A percentile compares a stretch with the other conserved stretches of the same genome.
Conservation (phyloP, 2,797 vertebrate species). For the Neomorphus geoffroyi region DNA sequence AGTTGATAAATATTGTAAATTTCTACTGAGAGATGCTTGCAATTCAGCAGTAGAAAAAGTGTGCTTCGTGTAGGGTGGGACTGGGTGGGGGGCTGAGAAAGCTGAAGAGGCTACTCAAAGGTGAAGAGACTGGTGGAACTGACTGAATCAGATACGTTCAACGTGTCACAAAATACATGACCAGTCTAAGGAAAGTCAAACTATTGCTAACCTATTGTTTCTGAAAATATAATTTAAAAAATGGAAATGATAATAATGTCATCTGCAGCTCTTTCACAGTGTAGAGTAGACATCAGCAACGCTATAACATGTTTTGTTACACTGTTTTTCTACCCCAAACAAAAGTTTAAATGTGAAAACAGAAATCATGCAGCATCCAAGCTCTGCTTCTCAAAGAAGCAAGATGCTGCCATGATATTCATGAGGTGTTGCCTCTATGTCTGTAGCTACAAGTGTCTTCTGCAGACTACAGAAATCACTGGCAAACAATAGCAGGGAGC, state of each 20-base stretch:
- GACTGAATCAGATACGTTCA: background rate
- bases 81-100: background rate
- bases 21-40: background rate
- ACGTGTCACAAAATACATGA: background rate
- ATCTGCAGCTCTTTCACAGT: background rate
- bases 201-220: background rate
- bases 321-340: background rate
- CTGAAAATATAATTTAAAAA: background rate
- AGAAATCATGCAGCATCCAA: background rate
- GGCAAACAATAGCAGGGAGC: background rate
- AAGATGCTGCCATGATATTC: background rate
- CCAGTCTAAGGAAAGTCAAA: background rate
- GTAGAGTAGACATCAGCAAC: background rate
- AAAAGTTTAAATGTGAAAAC: background rate
- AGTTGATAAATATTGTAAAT: background rate
- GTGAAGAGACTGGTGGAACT: background rate
- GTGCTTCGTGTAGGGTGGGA: background rate
- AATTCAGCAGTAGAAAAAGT: background rate
- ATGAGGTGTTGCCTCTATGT: rapidly evolving
- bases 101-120: background rate
- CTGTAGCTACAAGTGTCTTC: background rate
- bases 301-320: background rate
- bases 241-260: background rate
- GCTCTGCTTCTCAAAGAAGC: background rate
- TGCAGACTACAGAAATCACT: background rate